These are phyloP conservation scores for Mola mola DNA, from an alignment of 2,113 vertebrate genomes.

Conservation along the genomic window DNA sequence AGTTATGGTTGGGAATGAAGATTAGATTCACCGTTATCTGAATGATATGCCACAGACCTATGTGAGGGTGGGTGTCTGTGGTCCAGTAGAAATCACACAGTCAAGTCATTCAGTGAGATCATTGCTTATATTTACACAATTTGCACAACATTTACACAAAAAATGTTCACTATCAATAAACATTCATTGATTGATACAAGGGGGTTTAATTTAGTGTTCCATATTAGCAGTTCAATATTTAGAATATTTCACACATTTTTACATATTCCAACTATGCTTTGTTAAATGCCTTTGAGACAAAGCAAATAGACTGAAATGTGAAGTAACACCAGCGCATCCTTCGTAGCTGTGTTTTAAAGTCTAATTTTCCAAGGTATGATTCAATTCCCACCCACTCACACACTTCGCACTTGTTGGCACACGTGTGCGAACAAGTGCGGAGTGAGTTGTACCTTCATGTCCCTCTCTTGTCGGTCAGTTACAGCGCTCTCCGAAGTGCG, in stretches of 20 bases:
- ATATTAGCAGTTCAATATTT: constrained; percentile 5
- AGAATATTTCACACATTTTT: constrained; percentile 1
- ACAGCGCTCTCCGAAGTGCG: neutral
- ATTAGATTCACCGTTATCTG: constrained; percentile 14
- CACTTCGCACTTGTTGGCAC: constrained; percentile 17
- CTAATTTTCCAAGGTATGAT: constrained; percentile 10
- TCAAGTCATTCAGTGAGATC: constrained; percentile 15
- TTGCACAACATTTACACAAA: constrained; percentile 27
- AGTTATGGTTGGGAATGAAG: constrained; percentile 4
- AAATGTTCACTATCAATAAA: neutral
- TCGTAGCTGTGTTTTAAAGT: neutral
- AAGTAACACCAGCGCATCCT: constrained; percentile 26
- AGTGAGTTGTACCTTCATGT: constrained; percentile 20
- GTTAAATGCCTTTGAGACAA: constrained; percentile 43
- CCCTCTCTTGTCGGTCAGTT: too few species aligned
- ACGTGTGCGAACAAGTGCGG: constrained; percentile 5
- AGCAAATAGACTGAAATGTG: constrained; percentile 63
- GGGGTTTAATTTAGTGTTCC: too few species aligned
- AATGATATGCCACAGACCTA: constrained; percentile 3
- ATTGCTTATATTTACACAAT: constrained; percentile 45
- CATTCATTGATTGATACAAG: constrained; percentile 14
- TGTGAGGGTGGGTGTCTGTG: neutral
- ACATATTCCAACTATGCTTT: constrained; percentile 19
- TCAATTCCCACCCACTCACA: constrained; percentile 26
- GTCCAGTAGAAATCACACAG: constrained; percentile 29